A percentile compares a stretch with the other conserved stretches of the same genome.
phyloP scores from a whole-genome alignment of 1,140 invertebrate genomes.

The Calephelis nemesis region DNA sequence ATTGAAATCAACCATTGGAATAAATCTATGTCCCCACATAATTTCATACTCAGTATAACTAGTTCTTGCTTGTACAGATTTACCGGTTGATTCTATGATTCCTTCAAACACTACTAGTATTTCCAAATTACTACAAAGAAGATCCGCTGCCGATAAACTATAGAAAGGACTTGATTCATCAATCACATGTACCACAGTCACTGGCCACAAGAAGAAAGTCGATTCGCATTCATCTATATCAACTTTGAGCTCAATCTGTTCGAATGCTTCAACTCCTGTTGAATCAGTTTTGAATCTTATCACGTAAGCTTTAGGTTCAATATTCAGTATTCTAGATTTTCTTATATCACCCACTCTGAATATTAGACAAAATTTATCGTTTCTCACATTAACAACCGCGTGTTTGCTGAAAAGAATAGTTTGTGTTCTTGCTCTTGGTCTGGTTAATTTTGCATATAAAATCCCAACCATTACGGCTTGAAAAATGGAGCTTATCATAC shows the following conservation, averaged over 20 bases:
- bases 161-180: conserved; percentile 88
- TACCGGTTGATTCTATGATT: conserved; percentile 85
- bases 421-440: conserved; percentile 95
- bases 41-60: conserved; percentile 86
- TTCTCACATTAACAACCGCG: conserved; percentile 90
- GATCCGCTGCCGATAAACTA: conserved; percentile 88
- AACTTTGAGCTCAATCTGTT: conserved; percentile 86
- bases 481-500: conserved; percentile 95
- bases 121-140: conserved; percentile 87
- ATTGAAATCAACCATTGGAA: conserved; percentile 86
- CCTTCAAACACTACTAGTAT: conserved; percentile 89
- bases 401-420: conserved; percentile 94
- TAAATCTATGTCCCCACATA: conserved; percentile 86
- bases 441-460: conserved; percentile 95
- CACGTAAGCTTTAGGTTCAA: conserved; percentile 90
- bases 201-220: conserved; percentile 94
- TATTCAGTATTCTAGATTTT: conserved; percentile 94
- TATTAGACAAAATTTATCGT: conserved; percentile 91
- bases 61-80: conserved; percentile 81
- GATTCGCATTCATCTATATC: conserved; percentile 87
- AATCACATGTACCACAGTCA: conserved; percentile 88
- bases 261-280: conserved; percentile 80
- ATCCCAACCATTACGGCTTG: conserved; percentile 85
- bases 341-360: conserved; percentile 97
- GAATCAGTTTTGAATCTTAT: conserved; percentile 87